Conservation (phyloP, 2,113 vertebrate species). For the Pipra filicauda region DNA sequence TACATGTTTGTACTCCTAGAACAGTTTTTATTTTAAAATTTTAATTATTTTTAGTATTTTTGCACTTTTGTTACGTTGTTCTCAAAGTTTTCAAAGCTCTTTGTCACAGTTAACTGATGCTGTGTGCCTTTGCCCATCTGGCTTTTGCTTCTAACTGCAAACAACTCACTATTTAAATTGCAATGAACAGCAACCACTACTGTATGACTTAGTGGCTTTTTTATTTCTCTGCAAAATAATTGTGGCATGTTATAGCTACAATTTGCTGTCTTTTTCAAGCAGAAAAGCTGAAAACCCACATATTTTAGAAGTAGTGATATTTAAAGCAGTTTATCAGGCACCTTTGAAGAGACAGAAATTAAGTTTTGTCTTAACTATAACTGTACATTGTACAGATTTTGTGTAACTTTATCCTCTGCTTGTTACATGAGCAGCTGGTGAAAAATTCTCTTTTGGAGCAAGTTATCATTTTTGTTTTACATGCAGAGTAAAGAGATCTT, state of each 20-base stretch:
- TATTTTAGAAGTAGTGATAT: background rate
- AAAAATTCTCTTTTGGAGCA: background rate
- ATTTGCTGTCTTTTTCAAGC: background rate
- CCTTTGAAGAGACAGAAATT: background rate
- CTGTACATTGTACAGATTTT: background rate
- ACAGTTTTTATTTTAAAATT: background rate
- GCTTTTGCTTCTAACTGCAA: background rate
- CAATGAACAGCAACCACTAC: background rate
- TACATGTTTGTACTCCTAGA: background rate
- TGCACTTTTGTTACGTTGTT: background rate
- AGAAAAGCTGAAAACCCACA: background rate
- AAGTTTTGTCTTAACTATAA: background rate
- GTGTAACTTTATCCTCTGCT: background rate
- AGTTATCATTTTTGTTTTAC: background rate
- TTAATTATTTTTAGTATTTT: background rate
- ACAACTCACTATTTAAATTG: background rate
- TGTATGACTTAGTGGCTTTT: background rate
- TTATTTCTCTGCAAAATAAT: background rate
- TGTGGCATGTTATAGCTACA: background rate
- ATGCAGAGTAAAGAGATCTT: background rate
- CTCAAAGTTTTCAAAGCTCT: background rate
- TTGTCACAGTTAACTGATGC: background rate
- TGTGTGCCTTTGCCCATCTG: background rate
- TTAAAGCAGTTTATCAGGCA: background rate
- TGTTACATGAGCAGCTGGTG: background rate